Evolutionary conservation across 1,140 invertebrate genomes (phyloP).

Genomic region (Ptiloglossa arizonensis): DNA sequence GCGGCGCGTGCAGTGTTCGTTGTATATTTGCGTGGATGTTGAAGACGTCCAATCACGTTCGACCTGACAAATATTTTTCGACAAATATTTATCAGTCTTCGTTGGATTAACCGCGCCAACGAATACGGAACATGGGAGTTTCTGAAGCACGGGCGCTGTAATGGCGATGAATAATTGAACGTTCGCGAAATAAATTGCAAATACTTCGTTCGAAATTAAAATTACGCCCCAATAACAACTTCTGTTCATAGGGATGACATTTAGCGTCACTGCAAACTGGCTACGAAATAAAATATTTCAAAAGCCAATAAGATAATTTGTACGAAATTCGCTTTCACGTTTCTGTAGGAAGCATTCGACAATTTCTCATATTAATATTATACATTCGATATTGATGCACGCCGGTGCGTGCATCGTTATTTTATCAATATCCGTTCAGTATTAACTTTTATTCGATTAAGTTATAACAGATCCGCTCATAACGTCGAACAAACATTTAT

Average conservation of each 20-base stretch:
- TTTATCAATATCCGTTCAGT: too few species aligned
- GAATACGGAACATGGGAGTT: background rate
- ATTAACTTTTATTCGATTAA: background rate
- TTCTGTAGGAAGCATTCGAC: background rate
- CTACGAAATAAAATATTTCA: conserved; percentile 10
- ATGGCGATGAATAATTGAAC: conserved; percentile 29
- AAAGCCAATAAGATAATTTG: background rate
- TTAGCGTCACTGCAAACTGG: too few species aligned
- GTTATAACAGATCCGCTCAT: background rate
- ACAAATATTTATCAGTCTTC: conserved; percentile 19
- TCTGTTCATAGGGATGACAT: background rate
- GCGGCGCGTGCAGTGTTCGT: background rate
- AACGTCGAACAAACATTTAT: background rate
- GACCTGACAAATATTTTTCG: background rate
- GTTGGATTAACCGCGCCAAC: background rate
- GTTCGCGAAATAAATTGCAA: conserved; percentile 20
- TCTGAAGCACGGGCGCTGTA: background rate
- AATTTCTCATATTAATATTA: background rate
- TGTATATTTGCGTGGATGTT: background rate
- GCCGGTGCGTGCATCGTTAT: background rate
- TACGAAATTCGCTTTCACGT: background rate
- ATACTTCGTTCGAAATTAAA: conserved; percentile 32
- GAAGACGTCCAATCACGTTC: background rate
- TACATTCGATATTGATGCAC: too few species aligned
- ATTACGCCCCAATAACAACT: conserved; percentile 13